phyloP scores from a whole-genome alignment of 2,113 vertebrate species.

The Fulica atra region DNA sequence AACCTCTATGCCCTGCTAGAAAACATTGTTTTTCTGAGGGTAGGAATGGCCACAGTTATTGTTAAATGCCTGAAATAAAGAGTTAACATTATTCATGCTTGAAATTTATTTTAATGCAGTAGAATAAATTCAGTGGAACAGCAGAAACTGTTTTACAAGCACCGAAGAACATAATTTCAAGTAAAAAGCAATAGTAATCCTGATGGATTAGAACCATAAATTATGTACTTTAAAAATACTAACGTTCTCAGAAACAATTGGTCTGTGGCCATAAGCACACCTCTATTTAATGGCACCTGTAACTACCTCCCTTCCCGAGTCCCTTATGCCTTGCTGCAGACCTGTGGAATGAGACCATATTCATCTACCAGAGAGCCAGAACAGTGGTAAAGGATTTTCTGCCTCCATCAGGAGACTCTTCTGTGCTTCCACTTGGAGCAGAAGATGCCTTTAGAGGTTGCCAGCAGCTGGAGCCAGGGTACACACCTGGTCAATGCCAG shows the following conservation, averaged over 20 bases:
- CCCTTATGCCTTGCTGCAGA: neutral
- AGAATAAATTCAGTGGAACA: neutral
- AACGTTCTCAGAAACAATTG: neutral
- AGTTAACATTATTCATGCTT: neutral
- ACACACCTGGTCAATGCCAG: neutral
- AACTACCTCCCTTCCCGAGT: neutral
- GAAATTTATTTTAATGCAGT: neutral
- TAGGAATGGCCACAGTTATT: neutral
- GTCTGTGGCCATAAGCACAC: neutral
- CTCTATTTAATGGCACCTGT: neutral
- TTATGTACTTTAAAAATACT: neutral
- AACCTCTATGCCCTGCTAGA: neutral
- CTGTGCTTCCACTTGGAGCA: neutral
- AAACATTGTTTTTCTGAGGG: neutral
- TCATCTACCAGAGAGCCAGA: neutral
- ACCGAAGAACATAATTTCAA: neutral
- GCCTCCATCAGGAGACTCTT: neutral
- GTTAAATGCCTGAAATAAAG: neutral
- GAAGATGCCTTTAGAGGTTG: neutral
- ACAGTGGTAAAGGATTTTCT: neutral
- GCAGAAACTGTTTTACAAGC: neutral
- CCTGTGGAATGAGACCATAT: fast-evolving
- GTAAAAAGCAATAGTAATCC: neutral
- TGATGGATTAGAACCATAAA: neutral
- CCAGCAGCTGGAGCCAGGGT: neutral